phyloP scores from a whole-genome alignment of 2,797 vertebrate species.

The Epinephelus malabaricus region DNA sequence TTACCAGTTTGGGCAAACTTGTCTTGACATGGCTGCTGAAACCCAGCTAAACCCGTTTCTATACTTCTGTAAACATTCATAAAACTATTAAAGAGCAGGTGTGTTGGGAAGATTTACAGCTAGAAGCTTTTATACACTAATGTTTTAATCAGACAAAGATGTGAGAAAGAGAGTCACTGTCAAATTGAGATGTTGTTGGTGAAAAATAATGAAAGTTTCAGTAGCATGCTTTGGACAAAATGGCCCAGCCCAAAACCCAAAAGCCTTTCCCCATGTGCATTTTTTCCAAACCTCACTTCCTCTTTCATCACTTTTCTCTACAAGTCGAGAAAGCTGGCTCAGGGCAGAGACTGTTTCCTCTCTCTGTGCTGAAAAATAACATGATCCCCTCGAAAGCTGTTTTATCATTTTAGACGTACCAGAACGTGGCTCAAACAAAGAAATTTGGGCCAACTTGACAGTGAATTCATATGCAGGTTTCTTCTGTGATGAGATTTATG shows the following conservation, averaged over 20 bases:
- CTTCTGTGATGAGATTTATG: not conserved
- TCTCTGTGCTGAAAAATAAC: constrained; percentile 33
- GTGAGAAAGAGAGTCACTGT: constrained; percentile 2
- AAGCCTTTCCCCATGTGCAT: constrained; percentile 66
- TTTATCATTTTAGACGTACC: constrained; percentile 31
- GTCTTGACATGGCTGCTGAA: constrained; percentile 27
- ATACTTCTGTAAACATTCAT: not conserved
- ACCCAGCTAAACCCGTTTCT: constrained; percentile 6
- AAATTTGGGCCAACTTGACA: not conserved
- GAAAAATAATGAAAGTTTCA: constrained; percentile 24
- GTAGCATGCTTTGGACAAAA: constrained; percentile 47
- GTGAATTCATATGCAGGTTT: not conserved
- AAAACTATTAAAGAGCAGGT: not conserved
- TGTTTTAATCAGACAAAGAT: not conserved
- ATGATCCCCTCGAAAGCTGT: constrained; percentile 29
- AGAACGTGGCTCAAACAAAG: constrained; percentile 22
- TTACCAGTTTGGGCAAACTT: constrained; percentile 46
- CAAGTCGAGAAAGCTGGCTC: constrained; percentile 47
- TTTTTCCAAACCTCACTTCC: constrained; percentile 66
- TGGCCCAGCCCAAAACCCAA: constrained; percentile 59
- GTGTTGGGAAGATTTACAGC: not conserved
- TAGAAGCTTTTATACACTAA: not conserved
- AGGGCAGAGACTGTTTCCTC: constrained; percentile 35
- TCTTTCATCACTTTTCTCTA: constrained; percentile 56
- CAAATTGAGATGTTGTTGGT: constrained; percentile 38